A percentile compares a stretch with the other conserved stretches of the same genome.
Conservation (phyloP, 2,888 invertebrate species). For the Pristionchus japonicus region DNA sequence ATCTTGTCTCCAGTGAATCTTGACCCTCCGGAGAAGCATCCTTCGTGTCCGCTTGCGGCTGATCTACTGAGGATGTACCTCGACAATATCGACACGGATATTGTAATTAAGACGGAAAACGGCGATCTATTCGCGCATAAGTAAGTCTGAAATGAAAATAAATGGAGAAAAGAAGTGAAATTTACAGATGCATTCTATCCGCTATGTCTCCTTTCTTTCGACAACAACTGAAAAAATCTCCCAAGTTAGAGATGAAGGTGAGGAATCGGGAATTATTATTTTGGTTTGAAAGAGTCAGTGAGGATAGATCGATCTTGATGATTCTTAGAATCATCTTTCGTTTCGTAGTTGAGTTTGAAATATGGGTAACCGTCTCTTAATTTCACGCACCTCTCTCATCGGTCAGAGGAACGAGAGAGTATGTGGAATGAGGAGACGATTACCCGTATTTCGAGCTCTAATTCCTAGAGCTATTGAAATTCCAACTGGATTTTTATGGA, state of each 20-base stretch:
- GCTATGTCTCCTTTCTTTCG: slow-evolving; percentile 94
- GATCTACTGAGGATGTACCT: slow-evolving; percentile 83
- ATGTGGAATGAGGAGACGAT: too few relatives aligned
- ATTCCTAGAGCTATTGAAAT: too few relatives aligned
- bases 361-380: too few relatives aligned
- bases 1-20: slow-evolving; percentile 37
- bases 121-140: slow-evolving; percentile 90
- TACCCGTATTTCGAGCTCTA: too few relatives aligned
- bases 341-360: too few relatives aligned
- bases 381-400: too few relatives aligned
- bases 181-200: slow-evolving; percentile 84
- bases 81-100: slow-evolving; percentile 91
- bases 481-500: too few relatives aligned
- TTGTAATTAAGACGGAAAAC: slow-evolving; percentile 85
- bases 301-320: too few relatives aligned
- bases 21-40: slow-evolving; percentile 48
- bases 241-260: slow-evolving; percentile 61
- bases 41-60: slow-evolving; percentile 84
- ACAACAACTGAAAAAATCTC: slow-evolving; percentile 75
- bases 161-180: background rate
- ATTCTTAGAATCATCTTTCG: too few relatives aligned
- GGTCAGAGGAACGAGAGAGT: too few relatives aligned
- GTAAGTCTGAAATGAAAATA: slow-evolving; percentile 57
- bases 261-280: too few relatives aligned
- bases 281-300: too few relatives aligned